Base-by-base conservation (phyloP, 2,888 invertebrate genomes). In the Melipona bicolor region DNA sequence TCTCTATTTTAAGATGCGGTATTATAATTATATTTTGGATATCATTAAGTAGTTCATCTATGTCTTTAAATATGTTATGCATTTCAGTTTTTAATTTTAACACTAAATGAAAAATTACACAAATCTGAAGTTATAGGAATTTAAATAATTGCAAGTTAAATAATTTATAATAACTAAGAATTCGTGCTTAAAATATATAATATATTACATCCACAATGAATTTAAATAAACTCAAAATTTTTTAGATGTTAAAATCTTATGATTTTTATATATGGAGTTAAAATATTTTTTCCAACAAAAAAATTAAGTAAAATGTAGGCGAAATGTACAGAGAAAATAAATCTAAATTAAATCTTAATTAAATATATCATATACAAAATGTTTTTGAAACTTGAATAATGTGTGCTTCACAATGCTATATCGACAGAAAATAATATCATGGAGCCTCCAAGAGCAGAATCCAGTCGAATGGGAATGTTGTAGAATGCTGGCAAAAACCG, bases 401-500 rank as follows among this genome's bases (percentile, higher is more conserved):
- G 77, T 61, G 65, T 65, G 77, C 76, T 69, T 69, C 52, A 61
- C 79, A 62, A 65, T 81, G 79, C 71, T 83, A 79, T 76, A 76
- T 81, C 77, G 87, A 85, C 79, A 76, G 81, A 88, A 90, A 91
- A 90, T 91, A 89, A 90, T 90, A 80, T 88, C 72, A 81, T 36
- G 79, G 86, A 89, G 83, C 79, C 85, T 86, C 82, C 85, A 52
- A 43, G 76, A 83, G 88, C 87, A 89, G 92, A 90, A 91, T 91
- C 91, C 90, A 93, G 93, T 92, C 93, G 93, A 94, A 94, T 94
- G 94, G 92, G 94, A 94, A 94, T 94, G 94, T 93, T 94, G 94
- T 94, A 94, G 94, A 94, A 94, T 94, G 94, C 90, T 92, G 92
- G 91, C 94, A 94, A 94, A 94, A 94, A 94, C 93, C 93, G 88